phyloP scores from a whole-genome alignment of 2,113 vertebrate species.

The Chionomys nivalis region DNA sequence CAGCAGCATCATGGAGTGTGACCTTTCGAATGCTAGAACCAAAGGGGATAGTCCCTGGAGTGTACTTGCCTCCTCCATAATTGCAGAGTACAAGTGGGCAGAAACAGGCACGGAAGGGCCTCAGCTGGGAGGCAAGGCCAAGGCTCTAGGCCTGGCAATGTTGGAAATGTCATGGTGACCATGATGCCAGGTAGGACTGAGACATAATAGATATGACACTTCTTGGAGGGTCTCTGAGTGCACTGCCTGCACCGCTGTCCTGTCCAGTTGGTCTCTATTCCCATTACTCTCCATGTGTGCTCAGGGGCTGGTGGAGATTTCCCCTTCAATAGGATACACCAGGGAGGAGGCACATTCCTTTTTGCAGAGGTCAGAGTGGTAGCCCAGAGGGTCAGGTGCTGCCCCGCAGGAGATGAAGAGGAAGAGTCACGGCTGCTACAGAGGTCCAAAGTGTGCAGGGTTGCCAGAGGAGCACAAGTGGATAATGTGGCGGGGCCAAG shows the following conservation, averaged over 20 bases:
- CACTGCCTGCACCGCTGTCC: accelerated
- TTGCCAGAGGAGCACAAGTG: not conserved
- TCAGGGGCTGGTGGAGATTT: not conserved
- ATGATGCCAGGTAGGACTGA: accelerated
- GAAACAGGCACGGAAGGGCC: not conserved
- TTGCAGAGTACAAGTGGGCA: accelerated
- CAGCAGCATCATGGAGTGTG: accelerated
- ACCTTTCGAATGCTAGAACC: accelerated
- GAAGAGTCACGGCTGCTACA: not conserved
- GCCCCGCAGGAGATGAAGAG: not conserved
- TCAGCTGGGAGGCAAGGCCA: not conserved
- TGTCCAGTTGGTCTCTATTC: accelerated
- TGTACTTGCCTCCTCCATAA: not conserved
- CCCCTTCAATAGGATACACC: not conserved
- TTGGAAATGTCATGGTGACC: accelerated
- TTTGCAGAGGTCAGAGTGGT: not conserved
- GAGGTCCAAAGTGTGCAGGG: not conserved
- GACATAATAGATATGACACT: accelerated
- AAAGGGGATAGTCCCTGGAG: not conserved
- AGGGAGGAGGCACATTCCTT: not conserved
- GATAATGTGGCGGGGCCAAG: accelerated
- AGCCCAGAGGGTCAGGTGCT: not conserved
- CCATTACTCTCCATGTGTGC: not conserved
- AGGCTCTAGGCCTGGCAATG: too few relatives aligned
- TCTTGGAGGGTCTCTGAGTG: not conserved